Evolutionary conservation across 2,113 vertebrate genomes (phyloP).

Genomic region (Cephalopterus ornatus): DNA sequence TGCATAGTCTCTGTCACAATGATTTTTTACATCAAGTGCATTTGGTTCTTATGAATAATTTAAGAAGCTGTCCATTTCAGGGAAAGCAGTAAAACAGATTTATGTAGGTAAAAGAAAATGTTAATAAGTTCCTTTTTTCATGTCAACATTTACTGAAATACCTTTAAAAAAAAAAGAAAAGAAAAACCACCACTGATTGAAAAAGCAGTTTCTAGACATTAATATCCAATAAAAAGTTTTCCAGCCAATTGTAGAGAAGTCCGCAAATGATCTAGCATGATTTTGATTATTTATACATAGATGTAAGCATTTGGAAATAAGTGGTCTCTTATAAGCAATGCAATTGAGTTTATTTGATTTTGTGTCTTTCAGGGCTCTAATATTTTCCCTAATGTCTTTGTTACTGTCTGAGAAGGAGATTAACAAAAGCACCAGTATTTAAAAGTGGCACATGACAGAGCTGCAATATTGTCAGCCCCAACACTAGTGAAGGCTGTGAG

Average conservation of each 20-base stretch:
- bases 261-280: neutral
- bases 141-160: conserved; percentile 33
- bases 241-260: neutral
- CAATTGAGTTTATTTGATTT: neutral
- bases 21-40: neutral
- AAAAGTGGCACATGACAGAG: neutral
- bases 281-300: neutral
- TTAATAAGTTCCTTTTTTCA: neutral
- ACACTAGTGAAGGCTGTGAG: neutral
- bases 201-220: neutral
- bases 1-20: neutral
- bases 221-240: neutral
- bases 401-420: conserved; percentile 20
- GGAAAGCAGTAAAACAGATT: neutral
- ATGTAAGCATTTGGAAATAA: neutral
- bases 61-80: neutral
- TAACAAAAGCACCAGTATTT: neutral
- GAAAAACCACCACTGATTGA: neutral
- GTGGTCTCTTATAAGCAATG: neutral
- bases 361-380: neutral
- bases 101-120: neutral
- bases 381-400: conserved; percentile 32
- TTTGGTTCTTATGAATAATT: neutral
- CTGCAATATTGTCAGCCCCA: neutral
- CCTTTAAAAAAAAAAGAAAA: neutral